phyloP scores from a whole-genome alignment of 2,797 vertebrate genomes.

The Bradypus variegatus region DNA sequence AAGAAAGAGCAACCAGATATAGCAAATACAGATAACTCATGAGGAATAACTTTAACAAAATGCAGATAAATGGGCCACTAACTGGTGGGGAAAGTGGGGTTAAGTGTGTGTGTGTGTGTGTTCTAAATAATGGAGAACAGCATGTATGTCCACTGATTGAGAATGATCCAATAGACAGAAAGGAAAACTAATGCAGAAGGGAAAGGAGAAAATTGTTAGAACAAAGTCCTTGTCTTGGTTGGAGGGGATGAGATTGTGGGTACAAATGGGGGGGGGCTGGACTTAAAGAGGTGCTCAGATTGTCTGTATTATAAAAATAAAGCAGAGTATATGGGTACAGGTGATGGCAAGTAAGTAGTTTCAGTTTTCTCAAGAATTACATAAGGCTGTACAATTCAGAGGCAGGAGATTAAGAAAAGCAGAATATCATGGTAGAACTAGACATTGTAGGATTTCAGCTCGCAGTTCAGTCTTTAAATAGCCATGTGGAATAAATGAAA shows the following conservation, averaged over 20 bases:
- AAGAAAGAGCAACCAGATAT: neutral
- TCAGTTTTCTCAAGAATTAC: neutral
- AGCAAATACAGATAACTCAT: neutral
- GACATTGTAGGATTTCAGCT: neutral
- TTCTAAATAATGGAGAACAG: neutral
- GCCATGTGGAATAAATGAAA: no score
- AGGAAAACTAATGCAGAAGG: neutral
- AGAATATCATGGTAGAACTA: neutral
- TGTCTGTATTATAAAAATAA: neutral
- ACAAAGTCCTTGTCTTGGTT: neutral
- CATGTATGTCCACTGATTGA: neutral
- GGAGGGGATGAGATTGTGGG: neutral
- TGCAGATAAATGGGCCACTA: neutral
- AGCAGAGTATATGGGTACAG: neutral
- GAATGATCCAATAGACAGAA: neutral
- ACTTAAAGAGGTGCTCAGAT: neutral
- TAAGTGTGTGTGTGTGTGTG: neutral
- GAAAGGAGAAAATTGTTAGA: neutral
- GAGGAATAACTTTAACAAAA: constrained; percentile 2
- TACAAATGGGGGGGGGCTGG: neutral
- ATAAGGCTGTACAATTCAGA: neutral
- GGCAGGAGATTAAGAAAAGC: neutral
- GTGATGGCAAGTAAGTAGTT: neutral
- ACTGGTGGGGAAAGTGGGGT: neutral
- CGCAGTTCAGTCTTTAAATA: neutral